A percentile compares a stretch with the other conserved stretches of the same genome.
Evolutionary conservation across 2,888 invertebrate species (phyloP).

Genomic region (Ennomos quercinarius): DNA sequence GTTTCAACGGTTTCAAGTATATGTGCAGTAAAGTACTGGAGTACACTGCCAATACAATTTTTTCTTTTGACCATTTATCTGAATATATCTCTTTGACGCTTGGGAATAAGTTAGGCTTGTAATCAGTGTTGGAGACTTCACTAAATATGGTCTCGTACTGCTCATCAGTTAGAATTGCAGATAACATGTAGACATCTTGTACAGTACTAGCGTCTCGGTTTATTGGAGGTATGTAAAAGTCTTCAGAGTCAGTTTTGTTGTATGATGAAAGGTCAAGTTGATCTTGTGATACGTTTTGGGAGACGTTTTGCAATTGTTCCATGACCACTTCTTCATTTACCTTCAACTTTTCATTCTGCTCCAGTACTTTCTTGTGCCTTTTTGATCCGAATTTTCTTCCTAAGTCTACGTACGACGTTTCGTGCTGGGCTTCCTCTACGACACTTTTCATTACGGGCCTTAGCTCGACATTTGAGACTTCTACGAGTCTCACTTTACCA

Average conservation of each 20-base stretch:
- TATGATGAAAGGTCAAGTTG: constrained; percentile 66
- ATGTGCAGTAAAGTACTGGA: constrained; percentile 61
- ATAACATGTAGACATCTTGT: constrained; percentile 77
- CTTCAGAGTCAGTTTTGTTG: constrained; percentile 63
- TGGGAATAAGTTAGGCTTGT: constrained; percentile 47
- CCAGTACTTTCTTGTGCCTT: constrained; percentile 83
- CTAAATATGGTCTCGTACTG: constrained; percentile 65
- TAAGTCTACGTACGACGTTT: constrained; percentile 70
- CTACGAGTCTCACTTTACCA: constrained; percentile 70
- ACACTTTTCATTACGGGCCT: constrained; percentile 57
- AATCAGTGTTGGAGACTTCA: constrained; percentile 63
- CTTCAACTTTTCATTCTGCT: constrained; percentile 86
- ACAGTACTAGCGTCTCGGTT: constrained; percentile 73
- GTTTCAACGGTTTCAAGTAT: constrained; percentile 48
- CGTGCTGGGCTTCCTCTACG: constrained; percentile 47
- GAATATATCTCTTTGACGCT: constrained; percentile 23
- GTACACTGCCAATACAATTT: constrained; percentile 58
- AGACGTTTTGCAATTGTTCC: constrained; percentile 84
- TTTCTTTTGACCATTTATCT: constrained; percentile 16
- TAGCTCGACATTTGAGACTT: constrained; percentile 58
- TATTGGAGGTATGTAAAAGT: constrained; percentile 80
- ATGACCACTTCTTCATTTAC: constrained; percentile 84
- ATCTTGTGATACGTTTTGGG: constrained; percentile 63
- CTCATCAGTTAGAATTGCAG: constrained; percentile 70
- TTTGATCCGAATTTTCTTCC: constrained; percentile 89